A percentile compares a stretch with the other conserved stretches of the same genome.
Conservation (phyloP, 1,140 invertebrate genomes). For the Drosophila ironensis region DNA sequence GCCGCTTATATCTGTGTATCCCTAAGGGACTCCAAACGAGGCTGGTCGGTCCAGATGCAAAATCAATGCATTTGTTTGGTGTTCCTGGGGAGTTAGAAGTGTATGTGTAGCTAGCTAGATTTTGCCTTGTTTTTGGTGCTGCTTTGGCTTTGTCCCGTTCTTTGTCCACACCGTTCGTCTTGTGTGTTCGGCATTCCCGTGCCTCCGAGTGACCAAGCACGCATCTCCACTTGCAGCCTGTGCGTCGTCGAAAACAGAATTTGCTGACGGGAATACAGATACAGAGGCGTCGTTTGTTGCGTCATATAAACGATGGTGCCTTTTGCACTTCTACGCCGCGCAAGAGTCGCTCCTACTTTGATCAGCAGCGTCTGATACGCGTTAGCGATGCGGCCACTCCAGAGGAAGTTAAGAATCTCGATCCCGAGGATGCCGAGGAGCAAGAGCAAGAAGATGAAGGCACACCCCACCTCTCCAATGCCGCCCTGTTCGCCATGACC, state of each 20-base stretch:
- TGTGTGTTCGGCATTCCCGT: no score
- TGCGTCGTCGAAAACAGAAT: constrained; percentile 32
- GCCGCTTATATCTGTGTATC: no score
- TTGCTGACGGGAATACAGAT: constrained; percentile 26
- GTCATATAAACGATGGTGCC: constrained; percentile 5
- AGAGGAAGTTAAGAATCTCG: no score
- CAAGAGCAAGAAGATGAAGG: constrained; percentile 1
- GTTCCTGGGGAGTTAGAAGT: no score
- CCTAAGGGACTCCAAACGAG: no score
- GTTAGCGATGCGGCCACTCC: constrained; percentile 1
- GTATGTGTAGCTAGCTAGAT: no score
- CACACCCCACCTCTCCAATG: constrained; percentile 36
- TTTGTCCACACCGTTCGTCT: no score
- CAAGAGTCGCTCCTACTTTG: constrained; percentile 58
- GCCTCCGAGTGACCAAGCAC: no score
- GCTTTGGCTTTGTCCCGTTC: constrained; percentile 23
- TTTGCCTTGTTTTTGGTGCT: no score
- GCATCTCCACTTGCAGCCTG: no score
- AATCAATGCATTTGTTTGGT: no score
- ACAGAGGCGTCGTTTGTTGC: constrained; percentile 38
- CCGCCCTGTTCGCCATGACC: constrained; percentile 7
- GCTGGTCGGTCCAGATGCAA: no score
- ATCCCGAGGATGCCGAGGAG: not conserved
- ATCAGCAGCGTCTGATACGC: constrained; percentile 45
- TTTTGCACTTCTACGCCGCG: constrained; percentile 69